A percentile compares a stretch with the other conserved stretches of the same genome.
phyloP scores from a whole-genome alignment of 2,797 vertebrate genomes.

The Knipowitschia caucasica region DNA sequence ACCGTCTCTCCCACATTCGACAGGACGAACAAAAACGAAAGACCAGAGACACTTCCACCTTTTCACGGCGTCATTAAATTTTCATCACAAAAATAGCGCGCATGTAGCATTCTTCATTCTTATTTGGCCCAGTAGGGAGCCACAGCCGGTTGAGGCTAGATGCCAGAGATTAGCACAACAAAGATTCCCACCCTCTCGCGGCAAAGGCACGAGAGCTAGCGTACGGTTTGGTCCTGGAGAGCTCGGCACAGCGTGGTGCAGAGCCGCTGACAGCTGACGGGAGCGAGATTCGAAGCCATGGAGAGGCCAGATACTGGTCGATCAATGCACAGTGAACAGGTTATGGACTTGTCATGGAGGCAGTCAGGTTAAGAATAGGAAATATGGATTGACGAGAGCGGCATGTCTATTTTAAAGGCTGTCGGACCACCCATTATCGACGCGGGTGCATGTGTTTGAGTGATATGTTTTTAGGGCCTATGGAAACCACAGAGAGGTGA shows the following conservation, averaged over 20 bases:
- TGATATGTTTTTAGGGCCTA: not conserved
- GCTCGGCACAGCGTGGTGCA: constrained; percentile 22
- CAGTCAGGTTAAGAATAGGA: not conserved
- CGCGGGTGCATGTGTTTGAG: not conserved
- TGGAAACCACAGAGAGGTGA: not conserved
- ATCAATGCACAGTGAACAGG: constrained; percentile 4
- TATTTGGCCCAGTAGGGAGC: constrained; percentile 22
- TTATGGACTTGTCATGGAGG: no score
- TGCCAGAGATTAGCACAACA: constrained; percentile 43
- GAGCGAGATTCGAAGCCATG: constrained; percentile 10
- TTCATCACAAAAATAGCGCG: constrained; percentile 1
- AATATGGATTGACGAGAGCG: not conserved
- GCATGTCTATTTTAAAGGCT: not conserved
- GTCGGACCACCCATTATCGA: not conserved
- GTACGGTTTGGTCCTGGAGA: constrained; percentile 9
- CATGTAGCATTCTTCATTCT: constrained; percentile 1
- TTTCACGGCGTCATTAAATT: constrained; percentile 14
- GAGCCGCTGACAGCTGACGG: constrained; percentile 22
- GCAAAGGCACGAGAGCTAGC: not conserved
- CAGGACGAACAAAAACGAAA: not conserved
- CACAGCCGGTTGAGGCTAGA: constrained; percentile 19
- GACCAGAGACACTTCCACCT: not conserved
- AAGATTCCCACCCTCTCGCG: constrained; percentile 30
- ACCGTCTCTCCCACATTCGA: not conserved
- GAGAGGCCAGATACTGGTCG: not conserved